Evolutionary conservation across 2,888 invertebrate genomes (phyloP), one percentile per base, ranked within the genome.

Genomic region (Galerucella calmariensis): DNA sequence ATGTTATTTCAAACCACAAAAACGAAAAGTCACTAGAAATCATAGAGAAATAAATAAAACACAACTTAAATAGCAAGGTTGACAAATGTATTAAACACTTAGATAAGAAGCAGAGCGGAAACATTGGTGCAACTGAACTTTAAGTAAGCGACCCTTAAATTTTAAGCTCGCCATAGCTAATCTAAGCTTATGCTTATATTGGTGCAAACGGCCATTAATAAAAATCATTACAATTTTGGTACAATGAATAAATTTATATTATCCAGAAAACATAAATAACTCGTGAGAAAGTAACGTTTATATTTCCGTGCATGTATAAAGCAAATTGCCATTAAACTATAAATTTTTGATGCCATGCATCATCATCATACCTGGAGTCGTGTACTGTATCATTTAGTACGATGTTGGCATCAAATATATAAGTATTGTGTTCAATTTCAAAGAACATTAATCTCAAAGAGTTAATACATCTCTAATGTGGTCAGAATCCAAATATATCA

Each of bases 271-370:
- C 14, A 51, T 51, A 51, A 51, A 51, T 51, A 6, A 51, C n/a
- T 51, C 51, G 51, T 51, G 51, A 51, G 5, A 51, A 41, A 5
- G 35, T n/a, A 51, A n/a, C 51, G 51, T 51, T 51, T 51, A 51
- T 51, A n/a, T 16, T 6, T 51, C 51, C 51, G 8, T 16, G 14
- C n/a, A 51, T n/a, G n/a, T 51, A 51, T 51, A n/a, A 51, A 51
- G 51, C 5, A 51, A 51, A 51, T 51, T 51, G 51, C 27, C 51
- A 51, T 51, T 6, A 51, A 51, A n/a, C n/a, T n/a, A n/a, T n/a
- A 51, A 51, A 51, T 51, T 51, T 6, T 51, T 51, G 51, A 51
- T 51, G n/a, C 51, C 51, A 51, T 51, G 51, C 51, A 51, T 51
- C 51, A 20, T 20, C 20, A 51, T 51, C 51, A 51, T n/a, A 51